Conservation (phyloP, 2,888 invertebrate genomes). For the Teinopalpus imperialis region DNA sequence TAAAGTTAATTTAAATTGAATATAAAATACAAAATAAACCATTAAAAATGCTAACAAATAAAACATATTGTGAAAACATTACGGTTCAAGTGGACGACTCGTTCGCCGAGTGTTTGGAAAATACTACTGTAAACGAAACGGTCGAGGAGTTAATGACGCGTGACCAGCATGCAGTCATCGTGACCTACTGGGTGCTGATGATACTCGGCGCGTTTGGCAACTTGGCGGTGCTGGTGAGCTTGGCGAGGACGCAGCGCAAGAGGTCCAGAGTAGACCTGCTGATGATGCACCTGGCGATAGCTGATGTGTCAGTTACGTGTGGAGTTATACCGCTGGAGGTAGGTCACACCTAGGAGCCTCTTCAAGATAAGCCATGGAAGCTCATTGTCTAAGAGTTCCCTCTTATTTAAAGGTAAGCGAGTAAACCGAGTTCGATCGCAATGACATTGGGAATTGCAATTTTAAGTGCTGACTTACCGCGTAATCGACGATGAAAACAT, state of each 20-base stretch:
- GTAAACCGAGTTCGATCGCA: too few relatives aligned
- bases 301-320: slow-evolving; percentile 91
- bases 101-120: neutral
- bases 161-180: slow-evolving; percentile 69
- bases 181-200: slow-evolving; percentile 84
- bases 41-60: neutral
- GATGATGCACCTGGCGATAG: slow-evolving; percentile 89
- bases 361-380: too few relatives aligned
- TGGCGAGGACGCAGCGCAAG: slow-evolving; percentile 83
- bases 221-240: slow-evolving; percentile 85
- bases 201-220: slow-evolving; percentile 87
- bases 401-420: too few relatives aligned
- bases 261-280: slow-evolving; percentile 89
- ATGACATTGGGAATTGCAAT: too few relatives aligned
- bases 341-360: too few relatives aligned
- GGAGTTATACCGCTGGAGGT: slow-evolving; percentile 89
- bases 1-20: neutral
- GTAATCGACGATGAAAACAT: too few relatives aligned
- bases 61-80: neutral
- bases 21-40: neutral
- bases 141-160: slow-evolving; percentile 36
- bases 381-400: neutral
- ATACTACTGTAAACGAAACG: slow-evolving; percentile 26
- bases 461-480: too few relatives aligned
- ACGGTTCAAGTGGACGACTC: neutral